Base-by-base conservation (phyloP, 2,888 invertebrate species). In the Adineta ricciae region DNA sequence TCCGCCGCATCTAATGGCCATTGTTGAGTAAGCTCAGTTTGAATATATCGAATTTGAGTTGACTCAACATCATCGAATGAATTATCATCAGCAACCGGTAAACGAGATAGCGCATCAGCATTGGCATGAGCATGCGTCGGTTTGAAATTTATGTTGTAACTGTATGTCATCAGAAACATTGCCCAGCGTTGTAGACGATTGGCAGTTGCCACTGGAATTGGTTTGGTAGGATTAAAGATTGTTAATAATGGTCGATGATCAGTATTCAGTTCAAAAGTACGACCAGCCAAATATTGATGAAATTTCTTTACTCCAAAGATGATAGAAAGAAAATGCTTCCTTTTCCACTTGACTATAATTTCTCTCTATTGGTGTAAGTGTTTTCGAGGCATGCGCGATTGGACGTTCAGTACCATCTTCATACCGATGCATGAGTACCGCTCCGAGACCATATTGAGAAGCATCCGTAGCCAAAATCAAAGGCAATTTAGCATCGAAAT, bases 381-480 rank as follows among this genome's bases (percentile, higher is more conserved):
- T 72, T 14, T 36, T 72, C 32, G 72, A 72, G 3, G 72, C 32
- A 24, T 72, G 36, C 16, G 72, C 72, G 3, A 72, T 72, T 72
- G 56, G 56, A 27, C 24, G 14, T 27, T 64, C 56, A 3, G 27
- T 5, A 27, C 56, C 56, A 27, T 27, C 56, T 2, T n/a, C 27
- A 27, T 88, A 83, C 87, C 90, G 86, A 87, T 87, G 87, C 16
- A 88, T 21, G 90, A 83, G 2, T 11, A 90, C 89, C 5, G 90
- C 88, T n/a, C 89, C 89, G 52, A 89, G 83, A 41, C 89, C 89
- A 27, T 86, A 86, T 16, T 88, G 88, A 24, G 88, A 89, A 0
- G 91, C 91, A 87, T 91, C 91, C 64, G 89, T 89, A 2, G 90
- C 88, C 8, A 91, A 84, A 32, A 87, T 86, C 9, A 90, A 72